Percentiles rank a stretch among this genome's conserved stretches.
Conservation (phyloP, 1,140 invertebrate genomes). For the Andricus grossulariae region DNA sequence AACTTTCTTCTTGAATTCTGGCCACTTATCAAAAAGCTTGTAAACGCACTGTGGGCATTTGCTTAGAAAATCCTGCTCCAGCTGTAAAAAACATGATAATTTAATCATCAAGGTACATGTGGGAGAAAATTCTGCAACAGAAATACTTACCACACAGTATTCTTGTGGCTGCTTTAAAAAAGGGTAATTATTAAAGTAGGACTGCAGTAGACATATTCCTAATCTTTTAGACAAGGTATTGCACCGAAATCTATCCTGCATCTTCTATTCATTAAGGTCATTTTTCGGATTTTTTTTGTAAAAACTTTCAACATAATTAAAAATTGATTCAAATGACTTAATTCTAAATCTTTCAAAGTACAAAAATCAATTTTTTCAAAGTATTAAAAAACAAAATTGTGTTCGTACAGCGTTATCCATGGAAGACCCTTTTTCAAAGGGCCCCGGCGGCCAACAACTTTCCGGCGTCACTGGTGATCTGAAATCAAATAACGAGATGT, state of each 20-base stretch:
- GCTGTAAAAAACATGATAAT: not conserved
- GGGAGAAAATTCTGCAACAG: not conserved
- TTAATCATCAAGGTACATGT: not conserved
- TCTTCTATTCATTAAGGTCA: no score
- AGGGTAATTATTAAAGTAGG: not conserved
- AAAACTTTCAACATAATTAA: no score
- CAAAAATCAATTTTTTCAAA: no score
- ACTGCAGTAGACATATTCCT: not conserved
- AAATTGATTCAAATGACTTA: no score
- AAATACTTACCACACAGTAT: not conserved
- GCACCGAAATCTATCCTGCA: not conserved
- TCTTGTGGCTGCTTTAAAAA: not conserved
- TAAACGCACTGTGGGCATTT: not conserved
- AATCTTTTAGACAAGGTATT: not conserved
- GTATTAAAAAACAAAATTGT: no score
- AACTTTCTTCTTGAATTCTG: not conserved
- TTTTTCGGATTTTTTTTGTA: no score
- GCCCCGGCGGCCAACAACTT: no score
- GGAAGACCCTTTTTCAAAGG: no score
- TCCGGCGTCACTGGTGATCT: no score
- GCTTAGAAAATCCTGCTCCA: not conserved
- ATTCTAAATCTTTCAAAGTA: no score
- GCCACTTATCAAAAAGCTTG: conserved; percentile 1
- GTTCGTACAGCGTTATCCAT: no score
- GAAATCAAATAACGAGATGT: no score